Percentiles rank a stretch among this genome's conserved stretches.
These are phyloP conservation scores for Eptesicus fuscus DNA, from an alignment of 2,113 vertebrate genomes.

Conservation along the genomic window DNA sequence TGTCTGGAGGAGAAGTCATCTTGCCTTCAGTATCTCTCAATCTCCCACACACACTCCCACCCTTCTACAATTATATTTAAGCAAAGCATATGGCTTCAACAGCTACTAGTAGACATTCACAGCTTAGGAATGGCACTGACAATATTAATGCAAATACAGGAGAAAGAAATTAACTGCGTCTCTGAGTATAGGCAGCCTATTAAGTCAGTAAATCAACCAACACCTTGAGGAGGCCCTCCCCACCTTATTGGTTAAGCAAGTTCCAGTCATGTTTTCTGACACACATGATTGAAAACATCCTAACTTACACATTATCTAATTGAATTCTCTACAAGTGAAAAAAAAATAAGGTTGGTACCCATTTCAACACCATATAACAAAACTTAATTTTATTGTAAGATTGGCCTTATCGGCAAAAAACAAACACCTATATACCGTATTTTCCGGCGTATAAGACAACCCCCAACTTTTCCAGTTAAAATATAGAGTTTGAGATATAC, in stretches of 20 bases:
- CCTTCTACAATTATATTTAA: neutral
- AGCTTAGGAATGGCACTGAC: neutral
- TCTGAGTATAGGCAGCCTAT: neutral
- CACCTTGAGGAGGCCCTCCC: neutral
- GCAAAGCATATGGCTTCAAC: neutral
- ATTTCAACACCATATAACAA: neutral
- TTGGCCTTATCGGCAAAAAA: neutral
- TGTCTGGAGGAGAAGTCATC: neutral
- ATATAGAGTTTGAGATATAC: too few species aligned
- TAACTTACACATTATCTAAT: neutral
- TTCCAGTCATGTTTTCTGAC: neutral
- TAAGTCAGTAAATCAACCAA: neutral
- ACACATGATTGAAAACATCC: neutral
- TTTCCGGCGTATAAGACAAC: too few species aligned
- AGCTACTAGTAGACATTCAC: neutral
- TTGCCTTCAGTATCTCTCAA: neutral
- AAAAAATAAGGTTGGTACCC: neutral
- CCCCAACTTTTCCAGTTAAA: too few species aligned
- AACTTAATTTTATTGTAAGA: neutral
- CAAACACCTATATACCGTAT: too few species aligned
- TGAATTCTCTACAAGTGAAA: neutral
- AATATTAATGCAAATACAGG: neutral
- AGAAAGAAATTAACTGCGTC: neutral
- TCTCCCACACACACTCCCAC: neutral
- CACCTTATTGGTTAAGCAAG: neutral